Base-by-base conservation (phyloP, 1,140 invertebrate species). In the Parasteatoda tepidariorum region DNA sequence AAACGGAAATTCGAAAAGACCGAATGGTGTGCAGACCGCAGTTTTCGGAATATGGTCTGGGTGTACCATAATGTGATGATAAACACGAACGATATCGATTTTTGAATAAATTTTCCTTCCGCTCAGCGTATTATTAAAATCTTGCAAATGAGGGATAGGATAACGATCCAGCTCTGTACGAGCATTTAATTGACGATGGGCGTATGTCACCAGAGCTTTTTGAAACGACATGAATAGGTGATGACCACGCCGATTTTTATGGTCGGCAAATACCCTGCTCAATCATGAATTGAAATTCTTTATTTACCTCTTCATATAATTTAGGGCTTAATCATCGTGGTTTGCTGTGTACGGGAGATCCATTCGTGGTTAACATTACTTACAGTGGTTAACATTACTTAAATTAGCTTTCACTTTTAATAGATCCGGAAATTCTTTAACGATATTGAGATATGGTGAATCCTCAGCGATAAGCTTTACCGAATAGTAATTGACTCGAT, bases 261-360 rank as follows among this genome's bases (percentile, higher is more conserved):
- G 85, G 88, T 18, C 87, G 79, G 31, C 87, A 86, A 13, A 88
- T 88, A 13, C 88, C 89, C 13, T 64, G n/a, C n/a, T n/a, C n/a
- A n/a, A n/a, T n/a, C n/a, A n/a, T n/a, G n/a, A n/a, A n/a, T n/a
- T n/a, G n/a, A 18, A 34, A 90, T 13, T 83, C 82, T 26, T 88
- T 30, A 67, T 79, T 79, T 7, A 55, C 30, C 9, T 7, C 62
- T 7, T 79, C 48, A 15, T 79, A 67, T 22, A 79, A 3, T 79
- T 48, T 79, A 28, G 75, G 41, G 55, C 33, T 54, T 22, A 79
- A 26, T 18, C 75, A 15, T 28, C 75, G 48, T 3, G 75, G 62
- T n/a, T n/a, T n/a, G n/a, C n/a, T n/a, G n/a, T n/a, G n/a, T n/a
- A n/a, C n/a, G n/a, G n/a, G n/a, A n/a, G 24, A 0, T 26, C 55